A percentile compares a stretch with the other conserved stretches of the same genome.
Evolutionary conservation across 1,140 invertebrate genomes (phyloP).

Genomic region (Brachionus rubens): DNA sequence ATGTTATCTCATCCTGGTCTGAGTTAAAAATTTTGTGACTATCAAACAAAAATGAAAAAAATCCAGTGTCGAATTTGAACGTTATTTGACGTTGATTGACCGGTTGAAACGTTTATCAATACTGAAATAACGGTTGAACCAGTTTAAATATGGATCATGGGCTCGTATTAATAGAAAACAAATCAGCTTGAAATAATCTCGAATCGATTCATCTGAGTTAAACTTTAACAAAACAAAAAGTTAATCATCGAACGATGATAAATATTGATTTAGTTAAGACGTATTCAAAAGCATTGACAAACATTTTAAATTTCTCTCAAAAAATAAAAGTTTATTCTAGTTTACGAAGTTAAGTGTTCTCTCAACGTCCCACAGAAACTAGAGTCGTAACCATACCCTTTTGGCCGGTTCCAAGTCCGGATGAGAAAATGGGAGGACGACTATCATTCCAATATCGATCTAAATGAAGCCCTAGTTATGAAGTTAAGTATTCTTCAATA

Average conservation of each 20-base stretch:
- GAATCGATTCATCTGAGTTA: neutral
- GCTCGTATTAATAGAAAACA: neutral
- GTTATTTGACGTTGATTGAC: neutral
- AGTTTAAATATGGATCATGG: neutral
- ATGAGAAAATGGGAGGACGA: no score
- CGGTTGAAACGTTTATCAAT: neutral
- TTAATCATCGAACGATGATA: neutral
- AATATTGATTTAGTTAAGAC: neutral
- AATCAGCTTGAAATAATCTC: neutral
- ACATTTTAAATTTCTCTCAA: conserved; percentile 6
- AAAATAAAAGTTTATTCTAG: neutral
- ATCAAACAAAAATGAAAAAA: neutral
- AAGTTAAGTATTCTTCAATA: no score
- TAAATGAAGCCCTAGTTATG: no score
- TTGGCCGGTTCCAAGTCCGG: no score
- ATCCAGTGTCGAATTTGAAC: neutral
- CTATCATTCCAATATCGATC: no score
- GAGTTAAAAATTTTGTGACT: neutral
- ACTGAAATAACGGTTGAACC: neutral
- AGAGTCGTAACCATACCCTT: no score
- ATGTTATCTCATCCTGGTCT: neutral
- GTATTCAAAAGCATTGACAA: neutral
- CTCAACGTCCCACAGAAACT: no score
- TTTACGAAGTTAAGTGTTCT: no score
- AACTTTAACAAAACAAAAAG: neutral